Percentiles rank a stretch among this genome's conserved stretches.
Conservation (phyloP, 2,888 invertebrate genomes). For the Mystacides longicornis region DNA sequence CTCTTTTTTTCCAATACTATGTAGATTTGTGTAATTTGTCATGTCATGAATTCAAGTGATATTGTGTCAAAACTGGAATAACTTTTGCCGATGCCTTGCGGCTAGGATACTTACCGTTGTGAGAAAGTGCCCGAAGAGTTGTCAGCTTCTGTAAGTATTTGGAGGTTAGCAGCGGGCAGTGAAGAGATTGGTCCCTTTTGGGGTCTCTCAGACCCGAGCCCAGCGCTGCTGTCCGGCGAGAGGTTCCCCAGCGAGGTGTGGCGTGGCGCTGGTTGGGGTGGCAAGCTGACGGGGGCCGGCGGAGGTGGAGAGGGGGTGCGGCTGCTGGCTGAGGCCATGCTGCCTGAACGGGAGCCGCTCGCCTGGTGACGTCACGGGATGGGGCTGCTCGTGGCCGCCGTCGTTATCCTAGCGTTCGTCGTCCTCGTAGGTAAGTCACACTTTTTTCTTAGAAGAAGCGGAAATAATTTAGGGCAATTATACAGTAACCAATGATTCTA, state of each 20-base stretch:
- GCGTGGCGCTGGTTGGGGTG: constrained; percentile 7
- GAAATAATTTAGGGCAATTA: no score
- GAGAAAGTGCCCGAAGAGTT: no score
- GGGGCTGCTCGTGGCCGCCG: constrained; percentile 42
- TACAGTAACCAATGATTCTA: no score
- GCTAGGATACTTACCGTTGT: no score
- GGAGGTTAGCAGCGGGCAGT: no score
- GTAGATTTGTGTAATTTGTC: no score
- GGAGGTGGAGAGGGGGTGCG: constrained; percentile 24
- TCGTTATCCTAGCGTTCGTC: constrained; percentile 39
- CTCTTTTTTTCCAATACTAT: no score
- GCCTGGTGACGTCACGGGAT: constrained; percentile 40
- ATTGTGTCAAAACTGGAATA: no score
- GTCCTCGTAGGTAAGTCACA: constrained; percentile 35
- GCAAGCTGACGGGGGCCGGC: constrained; percentile 25
- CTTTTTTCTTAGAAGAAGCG: neutral
- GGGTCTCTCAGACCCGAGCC: neutral
- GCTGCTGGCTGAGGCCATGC: constrained; percentile 24
- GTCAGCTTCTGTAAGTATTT: no score
- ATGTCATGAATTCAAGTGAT: no score
- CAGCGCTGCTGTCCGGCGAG: constrained; percentile 1
- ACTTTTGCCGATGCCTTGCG: no score
- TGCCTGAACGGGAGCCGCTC: constrained; percentile 25
- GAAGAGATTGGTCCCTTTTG: neutral
- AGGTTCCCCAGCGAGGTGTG: neutral